A percentile compares a stretch with the other conserved stretches of the same genome.
Conservation (phyloP, 2,797 vertebrate species). For the Gallinago nigripennis region DNA sequence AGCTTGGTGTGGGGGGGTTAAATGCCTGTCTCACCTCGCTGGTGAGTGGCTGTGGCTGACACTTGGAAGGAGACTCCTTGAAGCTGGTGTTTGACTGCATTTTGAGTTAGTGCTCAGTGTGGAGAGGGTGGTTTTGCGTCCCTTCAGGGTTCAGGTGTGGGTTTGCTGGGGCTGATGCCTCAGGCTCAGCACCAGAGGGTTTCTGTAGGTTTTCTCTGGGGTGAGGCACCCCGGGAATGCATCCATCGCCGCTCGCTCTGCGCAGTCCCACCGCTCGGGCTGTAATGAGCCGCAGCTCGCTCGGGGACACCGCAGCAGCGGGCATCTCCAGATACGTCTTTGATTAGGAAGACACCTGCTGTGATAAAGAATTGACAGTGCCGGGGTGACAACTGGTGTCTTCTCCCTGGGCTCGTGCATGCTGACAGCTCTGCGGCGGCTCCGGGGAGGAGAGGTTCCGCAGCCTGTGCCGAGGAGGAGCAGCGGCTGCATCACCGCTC, state of each 20-base stretch:
- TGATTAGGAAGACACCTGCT: slow-evolving; percentile 13
- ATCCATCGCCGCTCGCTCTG: fast-evolving
- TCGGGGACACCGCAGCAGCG: not conserved
- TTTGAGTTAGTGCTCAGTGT: not conserved
- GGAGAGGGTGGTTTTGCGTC: fast-evolving
- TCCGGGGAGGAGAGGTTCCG: not conserved
- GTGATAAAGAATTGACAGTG: slow-evolving; percentile 3
- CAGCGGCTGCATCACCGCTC: not conserved
- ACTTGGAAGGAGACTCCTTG: not conserved
- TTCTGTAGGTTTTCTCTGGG: not conserved
- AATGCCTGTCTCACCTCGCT: not conserved
- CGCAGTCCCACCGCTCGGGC: not conserved
- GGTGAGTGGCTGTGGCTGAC: not conserved
- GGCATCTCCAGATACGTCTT: not conserved
- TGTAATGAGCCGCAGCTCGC: not conserved
- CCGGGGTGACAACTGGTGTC: not conserved
- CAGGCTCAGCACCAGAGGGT: not conserved
- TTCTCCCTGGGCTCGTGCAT: not conserved
- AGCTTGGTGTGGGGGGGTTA: not conserved
- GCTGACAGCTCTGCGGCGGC: not conserved
- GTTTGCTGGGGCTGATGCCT: not conserved
- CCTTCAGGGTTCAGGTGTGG: not conserved
- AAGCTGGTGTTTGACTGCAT: not conserved
- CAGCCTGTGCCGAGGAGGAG: not conserved
- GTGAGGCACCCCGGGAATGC: not conserved